Evolutionary conservation across 1,140 invertebrate genomes (phyloP).

Genomic region (Pogonus chalceus): DNA sequence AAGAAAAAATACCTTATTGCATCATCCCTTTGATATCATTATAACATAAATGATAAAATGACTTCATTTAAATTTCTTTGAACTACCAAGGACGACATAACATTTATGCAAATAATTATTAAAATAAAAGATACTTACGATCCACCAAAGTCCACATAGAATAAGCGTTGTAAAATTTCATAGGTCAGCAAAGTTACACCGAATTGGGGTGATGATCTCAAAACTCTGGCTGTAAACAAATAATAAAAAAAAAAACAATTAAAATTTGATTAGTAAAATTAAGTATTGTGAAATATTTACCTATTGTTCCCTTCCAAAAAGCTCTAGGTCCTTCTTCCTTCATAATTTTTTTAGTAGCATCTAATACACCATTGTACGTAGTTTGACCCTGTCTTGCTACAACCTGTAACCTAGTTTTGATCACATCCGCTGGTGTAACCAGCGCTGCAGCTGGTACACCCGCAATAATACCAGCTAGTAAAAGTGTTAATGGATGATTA

Average conservation of each 20-base stretch:
- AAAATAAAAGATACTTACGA: constrained; percentile 52
- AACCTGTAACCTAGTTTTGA: constrained; percentile 93
- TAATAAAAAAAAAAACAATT: constrained; percentile 2
- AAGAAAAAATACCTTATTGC: constrained; percentile 5
- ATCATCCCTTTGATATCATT: neutral
- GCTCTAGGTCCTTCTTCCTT: constrained; percentile 85
- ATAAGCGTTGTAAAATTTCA: constrained; percentile 89
- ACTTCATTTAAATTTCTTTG: neutral
- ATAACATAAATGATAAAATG: neutral
- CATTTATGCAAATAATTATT: neutral
- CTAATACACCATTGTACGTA: constrained; percentile 86
- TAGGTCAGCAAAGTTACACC: constrained; percentile 97
- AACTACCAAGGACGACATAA: neutral
- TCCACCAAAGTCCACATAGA: constrained; percentile 97
- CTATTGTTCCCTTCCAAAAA: constrained; percentile 96
- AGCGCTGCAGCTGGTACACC: constrained; percentile 94
- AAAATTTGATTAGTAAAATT: neutral
- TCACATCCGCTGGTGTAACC: constrained; percentile 98
- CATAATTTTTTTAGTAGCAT: constrained; percentile 87
- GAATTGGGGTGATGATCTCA: constrained; percentile 94
- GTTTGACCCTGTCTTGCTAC: constrained; percentile 92
- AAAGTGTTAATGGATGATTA: constrained; percentile 78
- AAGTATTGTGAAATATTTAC: constrained; percentile 38
- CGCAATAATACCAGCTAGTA: constrained; percentile 82
- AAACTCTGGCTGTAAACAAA: constrained; percentile 68